Base-by-base conservation (phyloP, 2,888 invertebrate genomes). In the Dascillus cervinus region DNA sequence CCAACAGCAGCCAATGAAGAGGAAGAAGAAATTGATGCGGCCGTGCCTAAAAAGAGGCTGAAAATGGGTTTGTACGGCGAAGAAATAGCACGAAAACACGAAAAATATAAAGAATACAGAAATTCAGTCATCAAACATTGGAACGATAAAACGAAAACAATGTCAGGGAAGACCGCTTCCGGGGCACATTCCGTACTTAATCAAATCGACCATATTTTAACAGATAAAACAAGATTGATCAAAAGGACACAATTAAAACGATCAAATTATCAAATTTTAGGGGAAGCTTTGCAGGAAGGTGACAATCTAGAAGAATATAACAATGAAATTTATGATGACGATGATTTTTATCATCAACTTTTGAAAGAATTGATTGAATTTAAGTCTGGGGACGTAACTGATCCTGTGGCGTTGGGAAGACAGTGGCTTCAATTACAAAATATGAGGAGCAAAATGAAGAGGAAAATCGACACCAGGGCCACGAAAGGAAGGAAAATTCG, bases 301-400 rank as follows among this genome's bases (percentile, higher is more conserved):
- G 28, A 33, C 11, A 37, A 40, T 13, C 42, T 51, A 20, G 55
- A 53, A 21, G 49, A 81, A 47, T 76, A 79, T 42, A 80, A 87
- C 53, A 53, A 71, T 0, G 87, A 96, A 66, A 86, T 96, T 52
- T 97, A 90, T 66, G 95, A 97, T 61, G 97, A 97, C 56, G 87
- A 86, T 52, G 97, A 97, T 59, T 97, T 97, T 62, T 97, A 97
- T 64, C 94, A 95, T 62, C 89, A 92, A 53, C 69, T 95, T 31
- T 66, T 97, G 22, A 70, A 90, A 41, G 94, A 96, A 60, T 67
- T 97, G 20, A 94, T 97, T 41, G 92, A 96, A 60, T 81, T 82
- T 43, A 94, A 94, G 64, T 82, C 90, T 0, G 77, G 82, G 2
- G 81, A 82, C 51, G 73, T 86, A 5, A 81, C 81, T 1, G 91